Percentiles rank a stretch among this genome's conserved stretches.
Conservation (phyloP, 2,113 vertebrate species). For the Saimiri boliviensis region DNA sequence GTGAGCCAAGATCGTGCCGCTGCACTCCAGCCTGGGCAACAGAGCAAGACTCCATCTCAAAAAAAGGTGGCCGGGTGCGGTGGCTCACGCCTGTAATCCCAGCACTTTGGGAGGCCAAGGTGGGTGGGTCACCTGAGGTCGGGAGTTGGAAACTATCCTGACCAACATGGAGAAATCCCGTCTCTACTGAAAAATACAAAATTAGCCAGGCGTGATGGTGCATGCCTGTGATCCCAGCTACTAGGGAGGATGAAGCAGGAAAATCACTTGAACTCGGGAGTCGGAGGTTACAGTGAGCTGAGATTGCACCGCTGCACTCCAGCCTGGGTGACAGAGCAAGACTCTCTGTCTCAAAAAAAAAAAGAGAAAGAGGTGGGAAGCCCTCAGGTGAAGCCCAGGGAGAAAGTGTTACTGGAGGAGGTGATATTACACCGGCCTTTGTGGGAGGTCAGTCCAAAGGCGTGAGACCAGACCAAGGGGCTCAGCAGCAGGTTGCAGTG, state of each 20-base stretch:
- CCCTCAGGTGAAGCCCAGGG: neutral
- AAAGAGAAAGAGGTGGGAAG: neutral
- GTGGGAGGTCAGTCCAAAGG: neutral
- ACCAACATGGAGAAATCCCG: too few species aligned
- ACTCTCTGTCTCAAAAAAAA: neutral
- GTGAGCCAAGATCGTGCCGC: neutral
- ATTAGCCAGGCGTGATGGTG: too few species aligned
- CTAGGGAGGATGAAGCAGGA: too few species aligned
- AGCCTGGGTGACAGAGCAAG: neutral
- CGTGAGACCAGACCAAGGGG: neutral
- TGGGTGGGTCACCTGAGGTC: neutral
- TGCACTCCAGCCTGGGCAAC: neutral
- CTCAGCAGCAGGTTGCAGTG: neutral
- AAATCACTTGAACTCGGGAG: too few species aligned
- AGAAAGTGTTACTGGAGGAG: neutral
- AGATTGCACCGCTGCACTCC: neutral
- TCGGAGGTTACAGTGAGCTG: neutral
- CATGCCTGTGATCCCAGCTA: too few species aligned
- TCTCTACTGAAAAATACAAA: too few species aligned
- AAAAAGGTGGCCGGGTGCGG: neutral
- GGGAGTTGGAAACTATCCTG: neutral
- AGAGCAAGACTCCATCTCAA: neutral
- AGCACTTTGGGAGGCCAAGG: neutral
- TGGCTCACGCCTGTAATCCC: neutral
- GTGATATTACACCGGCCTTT: neutral